These are phyloP conservation scores for Ypsolopha sequella DNA, from an alignment of 2,888 invertebrate genomes.

Conservation along the genomic window DNA sequence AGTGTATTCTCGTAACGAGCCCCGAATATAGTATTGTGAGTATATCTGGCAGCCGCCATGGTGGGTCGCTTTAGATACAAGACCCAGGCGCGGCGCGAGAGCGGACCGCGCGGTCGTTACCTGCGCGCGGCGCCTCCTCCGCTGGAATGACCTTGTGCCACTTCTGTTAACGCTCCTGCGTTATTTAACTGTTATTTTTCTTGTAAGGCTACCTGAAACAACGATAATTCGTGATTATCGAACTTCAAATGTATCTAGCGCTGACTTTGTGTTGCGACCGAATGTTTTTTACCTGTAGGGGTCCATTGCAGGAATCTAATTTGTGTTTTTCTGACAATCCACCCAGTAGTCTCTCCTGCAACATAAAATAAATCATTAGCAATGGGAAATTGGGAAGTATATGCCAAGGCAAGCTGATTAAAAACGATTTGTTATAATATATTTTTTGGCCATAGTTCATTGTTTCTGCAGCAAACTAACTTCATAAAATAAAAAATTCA, in stretches of 20 bases:
- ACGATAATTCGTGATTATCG: not conserved
- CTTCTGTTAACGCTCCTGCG: conserved; percentile 28
- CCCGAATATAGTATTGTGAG: too few species aligned
- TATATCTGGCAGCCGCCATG: too few species aligned
- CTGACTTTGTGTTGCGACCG: not conserved
- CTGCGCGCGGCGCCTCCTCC: conserved; percentile 19
- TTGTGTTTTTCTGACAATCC: conserved; percentile 49
- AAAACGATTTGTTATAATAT: too few species aligned
- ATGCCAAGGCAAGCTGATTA: too few species aligned
- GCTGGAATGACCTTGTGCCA: conserved; percentile 35
- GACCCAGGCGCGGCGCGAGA: conserved; percentile 9
- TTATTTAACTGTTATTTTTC: conserved; percentile 64
- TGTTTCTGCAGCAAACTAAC: too few species aligned
- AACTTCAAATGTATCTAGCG: not conserved
- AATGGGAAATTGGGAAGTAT: too few species aligned
- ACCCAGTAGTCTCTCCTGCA: conserved; percentile 60
- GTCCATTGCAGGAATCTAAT: conserved; percentile 50
- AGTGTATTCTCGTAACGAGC: too few species aligned
- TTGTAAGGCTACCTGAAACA: conserved; percentile 61
- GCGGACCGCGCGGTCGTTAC: too few species aligned
- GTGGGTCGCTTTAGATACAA: too few species aligned
- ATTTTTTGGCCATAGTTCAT: too few species aligned
- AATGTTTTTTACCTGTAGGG: conserved; percentile 38
- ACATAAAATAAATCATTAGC: conserved; percentile 9
- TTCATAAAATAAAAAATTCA: too few species aligned